Evolutionary conservation across 1,140 invertebrate species (phyloP).

Genomic region (Pogonomyrmex californicus): DNA sequence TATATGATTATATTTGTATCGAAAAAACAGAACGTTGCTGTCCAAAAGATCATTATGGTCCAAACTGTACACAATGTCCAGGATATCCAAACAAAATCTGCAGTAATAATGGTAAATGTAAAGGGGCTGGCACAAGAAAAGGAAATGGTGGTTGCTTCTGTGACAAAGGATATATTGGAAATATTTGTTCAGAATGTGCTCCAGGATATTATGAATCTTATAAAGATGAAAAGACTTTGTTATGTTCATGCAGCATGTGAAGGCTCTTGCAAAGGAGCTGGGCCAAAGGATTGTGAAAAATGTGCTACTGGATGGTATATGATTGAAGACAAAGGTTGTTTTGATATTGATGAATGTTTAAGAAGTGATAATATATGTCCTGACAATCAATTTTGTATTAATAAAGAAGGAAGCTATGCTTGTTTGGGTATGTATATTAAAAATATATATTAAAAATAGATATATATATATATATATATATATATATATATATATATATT

Average conservation of each 20-base stretch:
- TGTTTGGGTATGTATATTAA: slow-evolving; percentile 90
- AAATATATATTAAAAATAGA: too few species aligned
- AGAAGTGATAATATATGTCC: slow-evolving; percentile 89
- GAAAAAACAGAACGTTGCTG: slow-evolving; percentile 95
- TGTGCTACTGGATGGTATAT: slow-evolving; percentile 95
- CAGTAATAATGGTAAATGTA: slow-evolving; percentile 96
- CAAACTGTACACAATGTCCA: slow-evolving; percentile 93
- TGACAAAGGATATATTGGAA: slow-evolving; percentile 93
- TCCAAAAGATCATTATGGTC: slow-evolving; percentile 94
- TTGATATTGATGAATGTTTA: slow-evolving; percentile 97
- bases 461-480: too few species aligned
- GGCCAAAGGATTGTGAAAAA: slow-evolving; percentile 93
- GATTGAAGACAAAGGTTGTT: slow-evolving; percentile 93
- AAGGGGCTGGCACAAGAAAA: slow-evolving; percentile 97
- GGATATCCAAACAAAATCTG: slow-evolving; percentile 93
- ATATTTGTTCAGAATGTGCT: slow-evolving; percentile 93
- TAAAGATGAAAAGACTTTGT: slow-evolving; percentile 92
- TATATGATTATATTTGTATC: slow-evolving; percentile 95
- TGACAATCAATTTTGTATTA: slow-evolving; percentile 95
- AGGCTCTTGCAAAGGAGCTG: slow-evolving; percentile 92
- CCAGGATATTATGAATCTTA: slow-evolving; percentile 93
- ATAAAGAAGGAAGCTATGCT: slow-evolving; percentile 95
- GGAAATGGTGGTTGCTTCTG: slow-evolving; percentile 97
- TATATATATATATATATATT: slow-evolving; percentile 83
- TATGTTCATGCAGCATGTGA: slow-evolving; percentile 95